Percentiles rank a stretch among this genome's conserved stretches.
phyloP scores from a whole-genome alignment of 2,888 invertebrate genomes.

The Pyrrhosoma nymphula region DNA sequence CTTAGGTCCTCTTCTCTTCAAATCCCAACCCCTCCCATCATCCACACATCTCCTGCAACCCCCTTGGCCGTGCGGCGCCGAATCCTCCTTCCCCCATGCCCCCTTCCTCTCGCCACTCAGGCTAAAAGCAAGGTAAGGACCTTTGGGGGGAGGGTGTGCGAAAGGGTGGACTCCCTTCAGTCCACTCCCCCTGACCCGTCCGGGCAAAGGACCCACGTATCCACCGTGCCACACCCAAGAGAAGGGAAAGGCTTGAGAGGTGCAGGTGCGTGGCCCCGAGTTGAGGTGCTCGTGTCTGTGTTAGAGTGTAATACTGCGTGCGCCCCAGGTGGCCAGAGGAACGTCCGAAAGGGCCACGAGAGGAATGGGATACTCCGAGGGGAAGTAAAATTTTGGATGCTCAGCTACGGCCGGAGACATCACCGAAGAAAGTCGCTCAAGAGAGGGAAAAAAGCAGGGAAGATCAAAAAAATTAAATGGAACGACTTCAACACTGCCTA shows the following conservation, averaged over 20 bases:
- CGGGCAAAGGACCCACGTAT: background rate
- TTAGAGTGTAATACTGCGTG: background rate
- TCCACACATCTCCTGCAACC: background rate
- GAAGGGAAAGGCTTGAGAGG: background rate
- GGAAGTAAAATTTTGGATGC: background rate
- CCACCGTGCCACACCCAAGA: background rate
- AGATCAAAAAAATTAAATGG: no score
- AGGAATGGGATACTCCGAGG: background rate
- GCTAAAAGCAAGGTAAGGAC: conserved; percentile 56
- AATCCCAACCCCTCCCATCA: background rate
- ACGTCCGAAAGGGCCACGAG: background rate
- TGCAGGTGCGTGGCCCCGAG: background rate
- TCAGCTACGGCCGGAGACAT: background rate
- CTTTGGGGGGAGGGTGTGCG: background rate
- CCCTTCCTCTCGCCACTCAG: background rate
- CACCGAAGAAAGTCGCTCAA: background rate
- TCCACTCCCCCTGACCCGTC: background rate
- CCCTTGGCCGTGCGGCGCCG: background rate
- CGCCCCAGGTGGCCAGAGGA: background rate
- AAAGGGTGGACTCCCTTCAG: background rate
- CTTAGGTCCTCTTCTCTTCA: conserved; percentile 3
- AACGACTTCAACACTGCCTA: no score
- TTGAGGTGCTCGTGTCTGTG: background rate
- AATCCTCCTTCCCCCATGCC: background rate
- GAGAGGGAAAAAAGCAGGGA: background rate